These are phyloP conservation scores for Xyrauchen texanus DNA, from an alignment of 2,113 vertebrate genomes.

Conservation along the genomic window DNA sequence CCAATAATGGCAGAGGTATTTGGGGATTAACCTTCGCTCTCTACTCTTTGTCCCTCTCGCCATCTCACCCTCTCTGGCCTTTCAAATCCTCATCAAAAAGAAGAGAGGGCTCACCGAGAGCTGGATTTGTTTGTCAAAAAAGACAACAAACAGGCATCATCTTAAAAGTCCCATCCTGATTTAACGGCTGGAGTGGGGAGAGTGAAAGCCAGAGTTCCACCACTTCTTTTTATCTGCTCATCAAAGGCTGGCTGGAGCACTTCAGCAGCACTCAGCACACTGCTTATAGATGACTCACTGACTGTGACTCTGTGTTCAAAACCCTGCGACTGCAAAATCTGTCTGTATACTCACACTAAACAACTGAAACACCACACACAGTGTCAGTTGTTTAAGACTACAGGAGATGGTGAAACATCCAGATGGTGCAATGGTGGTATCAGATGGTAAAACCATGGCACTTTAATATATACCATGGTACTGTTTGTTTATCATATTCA, in stretches of 20 bases:
- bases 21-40: not conserved
- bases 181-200: slow-evolving; percentile 23
- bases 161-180: slow-evolving; percentile 18
- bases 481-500: too few species aligned
- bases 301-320: slow-evolving; percentile 6
- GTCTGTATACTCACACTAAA: not conserved
- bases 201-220: slow-evolving; percentile 8
- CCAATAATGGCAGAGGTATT: slow-evolving; percentile 6
- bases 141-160: slow-evolving; percentile 20
- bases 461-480: too few species aligned
- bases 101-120: slow-evolving; percentile 7
- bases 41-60: not conserved
- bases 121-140: slow-evolving; percentile 30
- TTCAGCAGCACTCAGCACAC: slow-evolving; percentile 33
- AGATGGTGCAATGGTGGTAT: too few species aligned
- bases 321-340: slow-evolving; percentile 15
- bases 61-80: slow-evolving; percentile 9
- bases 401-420: too few species aligned
- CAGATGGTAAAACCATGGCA: too few species aligned
- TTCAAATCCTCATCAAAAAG: slow-evolving; percentile 45
- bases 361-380: slow-evolving; percentile 1
- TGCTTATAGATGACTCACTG: slow-evolving; percentile 20
- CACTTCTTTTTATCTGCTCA: slow-evolving; percentile 39
- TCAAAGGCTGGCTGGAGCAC: slow-evolving; percentile 22
- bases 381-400: not conserved